Evolutionary conservation across 2,888 invertebrate species (phyloP).

Genomic region (Colostygia pectinataria): DNA sequence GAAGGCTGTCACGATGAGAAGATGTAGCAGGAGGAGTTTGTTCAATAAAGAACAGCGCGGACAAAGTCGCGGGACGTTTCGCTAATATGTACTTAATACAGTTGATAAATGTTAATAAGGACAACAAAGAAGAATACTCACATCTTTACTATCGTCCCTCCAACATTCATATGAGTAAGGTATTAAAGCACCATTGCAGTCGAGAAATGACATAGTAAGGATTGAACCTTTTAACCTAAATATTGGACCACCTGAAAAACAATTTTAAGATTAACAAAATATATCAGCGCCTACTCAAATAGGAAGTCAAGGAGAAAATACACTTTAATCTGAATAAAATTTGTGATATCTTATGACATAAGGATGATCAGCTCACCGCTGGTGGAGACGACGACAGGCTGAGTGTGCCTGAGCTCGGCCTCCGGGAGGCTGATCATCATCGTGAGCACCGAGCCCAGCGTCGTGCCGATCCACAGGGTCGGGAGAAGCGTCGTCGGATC

Average conservation of each 20-base stretch:
- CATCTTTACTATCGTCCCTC: conserved; percentile 93
- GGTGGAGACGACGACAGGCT: conserved; percentile 94
- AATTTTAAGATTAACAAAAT: neutral
- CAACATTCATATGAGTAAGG: conserved; percentile 95
- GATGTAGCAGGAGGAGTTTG: too few relatives aligned
- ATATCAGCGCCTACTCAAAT: neutral
- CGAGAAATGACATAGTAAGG: conserved; percentile 96
- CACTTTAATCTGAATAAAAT: too few relatives aligned
- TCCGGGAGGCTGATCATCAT: conserved; percentile 93
- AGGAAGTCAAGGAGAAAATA: too few relatives aligned
- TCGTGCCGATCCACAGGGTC: conserved; percentile 98
- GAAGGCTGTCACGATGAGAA: too few relatives aligned
- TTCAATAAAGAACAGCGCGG: too few relatives aligned
- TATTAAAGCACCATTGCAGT: conserved; percentile 96
- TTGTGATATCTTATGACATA: too few relatives aligned
- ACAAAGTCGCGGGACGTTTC: too few relatives aligned
- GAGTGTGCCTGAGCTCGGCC: conserved; percentile 90
- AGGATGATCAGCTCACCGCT: conserved; percentile 82
- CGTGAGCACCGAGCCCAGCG: conserved; percentile 97
- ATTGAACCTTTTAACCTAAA: conserved; percentile 98
- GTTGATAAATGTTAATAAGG: too few relatives aligned
- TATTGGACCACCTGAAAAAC: conserved; percentile 92
- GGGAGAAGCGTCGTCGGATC: conserved; percentile 92
- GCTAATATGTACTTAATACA: too few relatives aligned
- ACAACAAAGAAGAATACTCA: conserved; percentile 47